Conservation (phyloP, 2,888 invertebrate genomes). For the Xylocampa areola region DNA sequence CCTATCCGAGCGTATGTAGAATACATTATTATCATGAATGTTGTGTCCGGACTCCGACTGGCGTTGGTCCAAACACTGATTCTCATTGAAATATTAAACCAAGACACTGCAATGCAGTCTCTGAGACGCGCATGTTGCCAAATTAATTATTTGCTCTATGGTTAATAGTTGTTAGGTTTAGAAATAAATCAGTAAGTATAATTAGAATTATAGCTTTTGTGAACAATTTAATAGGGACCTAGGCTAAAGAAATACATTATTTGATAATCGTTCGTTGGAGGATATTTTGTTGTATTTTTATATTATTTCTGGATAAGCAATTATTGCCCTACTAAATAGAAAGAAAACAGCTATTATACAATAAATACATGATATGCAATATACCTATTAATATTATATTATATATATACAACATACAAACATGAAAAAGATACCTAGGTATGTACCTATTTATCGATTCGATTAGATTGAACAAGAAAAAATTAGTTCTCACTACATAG, state of each 20-base stretch:
- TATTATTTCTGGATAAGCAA: conserved; percentile 17
- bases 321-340: conserved; percentile 7
- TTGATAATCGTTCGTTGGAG: background rate
- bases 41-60: conserved; percentile 70
- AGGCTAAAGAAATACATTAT: too few species aligned
- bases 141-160: conserved; percentile 65
- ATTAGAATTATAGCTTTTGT: too few species aligned
- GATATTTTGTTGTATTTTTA: conserved; percentile 10
- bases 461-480: too few species aligned
- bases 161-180: conserved; percentile 7
- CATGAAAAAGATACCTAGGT: too few species aligned
- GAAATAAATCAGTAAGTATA: too few species aligned
- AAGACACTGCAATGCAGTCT: conserved; percentile 84
- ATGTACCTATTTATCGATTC: too few species aligned
- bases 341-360: background rate
- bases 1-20: conserved; percentile 31
- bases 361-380: background rate
- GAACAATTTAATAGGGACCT: too few species aligned
- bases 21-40: conserved; percentile 63
- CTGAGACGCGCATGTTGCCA: conserved; percentile 76
- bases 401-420: too few species aligned
- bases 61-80: conserved; percentile 83
- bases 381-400: background rate
- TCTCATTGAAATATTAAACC: conserved; percentile 89
- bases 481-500: too few species aligned